Evolutionary conservation across 2,113 vertebrate genomes (phyloP).

Genomic region (Mus spicilegus): DNA sequence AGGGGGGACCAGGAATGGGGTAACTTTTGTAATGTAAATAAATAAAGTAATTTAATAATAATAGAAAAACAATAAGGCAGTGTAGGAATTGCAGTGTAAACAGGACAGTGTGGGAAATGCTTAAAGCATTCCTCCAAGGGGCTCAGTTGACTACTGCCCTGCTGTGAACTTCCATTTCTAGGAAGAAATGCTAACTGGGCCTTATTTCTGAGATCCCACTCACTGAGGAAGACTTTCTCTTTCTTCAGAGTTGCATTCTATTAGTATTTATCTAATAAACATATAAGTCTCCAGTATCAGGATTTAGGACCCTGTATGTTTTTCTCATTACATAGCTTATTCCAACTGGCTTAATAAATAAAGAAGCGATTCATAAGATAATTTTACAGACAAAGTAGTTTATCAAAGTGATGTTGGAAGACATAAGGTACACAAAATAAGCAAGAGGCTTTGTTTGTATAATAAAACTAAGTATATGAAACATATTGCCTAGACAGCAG

Average conservation of each 20-base stretch:
- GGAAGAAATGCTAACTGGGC: not conserved
- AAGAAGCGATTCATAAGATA: not conserved
- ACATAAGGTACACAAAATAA: not conserved
- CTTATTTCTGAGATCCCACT: not conserved
- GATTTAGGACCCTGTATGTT: not conserved
- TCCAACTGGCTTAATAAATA: not conserved
- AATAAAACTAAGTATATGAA: not conserved
- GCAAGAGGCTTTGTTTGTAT: not conserved
- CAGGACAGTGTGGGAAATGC: fast-evolving
- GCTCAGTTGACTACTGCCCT: fast-evolving
- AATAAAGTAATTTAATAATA: not conserved
- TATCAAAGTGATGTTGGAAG: not conserved
- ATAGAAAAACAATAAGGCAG: not conserved
- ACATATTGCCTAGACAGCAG: not conserved
- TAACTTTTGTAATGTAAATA: no score
- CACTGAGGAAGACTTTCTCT: not conserved
- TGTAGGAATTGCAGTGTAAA: not conserved
- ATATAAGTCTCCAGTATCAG: not conserved
- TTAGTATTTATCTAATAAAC: not conserved
- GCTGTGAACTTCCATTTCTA: not conserved
- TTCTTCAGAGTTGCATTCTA: not conserved
- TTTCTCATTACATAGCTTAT: not conserved
- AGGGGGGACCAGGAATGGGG: no score
- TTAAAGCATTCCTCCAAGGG: not conserved
- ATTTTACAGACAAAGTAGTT: not conserved